Evolutionary conservation across 2,113 vertebrate species (phyloP), one percentile per base, ranked within the genome.

Genomic region (Pachypanchax playfairii): DNA sequence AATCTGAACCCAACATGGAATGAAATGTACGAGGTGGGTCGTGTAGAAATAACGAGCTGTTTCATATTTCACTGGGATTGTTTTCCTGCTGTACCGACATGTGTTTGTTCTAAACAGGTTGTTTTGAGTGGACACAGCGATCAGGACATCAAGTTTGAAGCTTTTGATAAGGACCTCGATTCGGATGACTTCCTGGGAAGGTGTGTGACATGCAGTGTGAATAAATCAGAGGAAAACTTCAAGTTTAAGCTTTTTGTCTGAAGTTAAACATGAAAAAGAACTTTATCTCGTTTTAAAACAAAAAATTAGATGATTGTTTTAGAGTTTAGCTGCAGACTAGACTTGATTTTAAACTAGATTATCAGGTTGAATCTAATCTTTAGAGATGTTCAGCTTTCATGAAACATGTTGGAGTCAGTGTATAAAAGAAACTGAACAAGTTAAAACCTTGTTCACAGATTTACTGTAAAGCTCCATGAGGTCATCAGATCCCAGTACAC

Each of bases 1-100:
- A 93, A 95, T 47, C 92, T 96, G 48, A 95, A 93, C 76, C 95
- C 95, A 6, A 93, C 84, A 12, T 97, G 95, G 95, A 94, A 95
- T 20, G 95, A 96, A 70, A 90, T 94, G 89, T 96, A 94, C 71
- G 95, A 96, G 95, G 95, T 96, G 77, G 1, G 18, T 29, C 28
- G 50, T 15, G 68, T n/a, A 10, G 1, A 0, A 3, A 33, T 35
- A 1, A 39, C 21, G 5, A 3, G 1, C 8, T 44, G 1, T 5
- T 6, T 17, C 36, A 9, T 4, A 55, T 51, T 43, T 54, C 4
- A n/a, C 26, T 41, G n/a, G n/a, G n/a, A n/a, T n/a, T 22, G 21
- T 54, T 10, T 4, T 18, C 54, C 22, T 58, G 39, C 39, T 31
- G 18, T 11, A 46, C n/a, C n/a, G n/a, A 44, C 36, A 1, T 48